phyloP scores from a whole-genome alignment of 2,888 invertebrate genomes.

The Andrena fulva region DNA sequence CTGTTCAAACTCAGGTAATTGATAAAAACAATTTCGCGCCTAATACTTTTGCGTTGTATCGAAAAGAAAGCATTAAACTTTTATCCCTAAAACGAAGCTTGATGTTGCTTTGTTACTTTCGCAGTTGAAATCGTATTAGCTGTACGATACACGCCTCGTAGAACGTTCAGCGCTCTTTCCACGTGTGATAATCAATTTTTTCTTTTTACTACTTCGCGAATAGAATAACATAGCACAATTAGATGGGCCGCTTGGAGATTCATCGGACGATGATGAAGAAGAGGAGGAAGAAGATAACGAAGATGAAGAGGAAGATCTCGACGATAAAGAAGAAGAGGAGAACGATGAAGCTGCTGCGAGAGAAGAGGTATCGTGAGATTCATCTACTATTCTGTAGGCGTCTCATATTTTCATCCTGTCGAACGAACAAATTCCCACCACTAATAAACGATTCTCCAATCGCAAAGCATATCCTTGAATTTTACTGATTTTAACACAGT shows the following conservation, averaged over 20 bases:
- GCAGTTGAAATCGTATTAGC: background rate
- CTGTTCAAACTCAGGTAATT: conserved; percentile 77
- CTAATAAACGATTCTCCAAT: too few species aligned
- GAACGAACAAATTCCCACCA: too few species aligned
- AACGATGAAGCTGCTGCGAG: conserved; percentile 82
- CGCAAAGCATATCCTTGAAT: background rate
- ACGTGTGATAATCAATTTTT: background rate
- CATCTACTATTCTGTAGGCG: background rate
- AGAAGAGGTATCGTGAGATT: conserved; percentile 78
- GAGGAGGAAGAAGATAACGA: conserved; percentile 88
- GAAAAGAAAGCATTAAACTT: too few species aligned
- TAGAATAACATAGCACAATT: conserved; percentile 85
- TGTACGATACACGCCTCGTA: background rate
- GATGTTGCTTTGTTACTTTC: background rate
- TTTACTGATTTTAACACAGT: background rate
- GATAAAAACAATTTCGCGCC: background rate
- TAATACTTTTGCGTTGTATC: too few species aligned
- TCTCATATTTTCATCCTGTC: too few species aligned
- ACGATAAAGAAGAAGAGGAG: conserved; percentile 85
- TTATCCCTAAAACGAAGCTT: too few species aligned
- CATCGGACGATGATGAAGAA: conserved; percentile 92
- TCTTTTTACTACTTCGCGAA: conserved; percentile 27
- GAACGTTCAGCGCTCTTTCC: background rate
- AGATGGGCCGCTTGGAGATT: conserved; percentile 88
- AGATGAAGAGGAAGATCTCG: conserved; percentile 85